Evolutionary conservation across 2,888 invertebrate genomes (phyloP).

Genomic region (Phaonia tiefii): DNA sequence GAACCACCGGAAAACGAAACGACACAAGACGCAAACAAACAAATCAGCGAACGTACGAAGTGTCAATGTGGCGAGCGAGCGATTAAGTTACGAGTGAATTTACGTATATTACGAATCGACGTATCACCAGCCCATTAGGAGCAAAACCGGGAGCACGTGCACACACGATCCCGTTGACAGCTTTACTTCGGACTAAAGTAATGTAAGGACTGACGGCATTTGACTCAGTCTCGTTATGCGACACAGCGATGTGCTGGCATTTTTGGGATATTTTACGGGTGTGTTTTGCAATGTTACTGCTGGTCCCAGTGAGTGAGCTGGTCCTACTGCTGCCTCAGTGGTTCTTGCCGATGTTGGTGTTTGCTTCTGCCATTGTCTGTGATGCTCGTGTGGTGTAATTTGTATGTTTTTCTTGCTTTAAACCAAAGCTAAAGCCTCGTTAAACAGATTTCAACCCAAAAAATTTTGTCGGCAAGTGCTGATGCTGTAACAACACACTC

Average conservation of each 20-base stretch:
- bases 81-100: conserved; percentile 40
- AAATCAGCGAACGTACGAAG: conserved; percentile 42
- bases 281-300: conserved; percentile 44
- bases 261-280: conserved; percentile 56
- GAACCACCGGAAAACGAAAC: conserved; percentile 25
- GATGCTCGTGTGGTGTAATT: conserved; percentile 59
- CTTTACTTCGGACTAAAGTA: conserved; percentile 66
- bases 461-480: conserved; percentile 17
- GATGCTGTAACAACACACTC: conserved; percentile 45
- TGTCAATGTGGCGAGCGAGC: conserved; percentile 33
- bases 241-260: conserved; percentile 61
- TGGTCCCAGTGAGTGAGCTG: conserved; percentile 35
- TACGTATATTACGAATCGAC: conserved; percentile 25
- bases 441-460: conserved; percentile 43
- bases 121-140: conserved; percentile 28
- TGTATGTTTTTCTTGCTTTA: conserved; percentile 40
- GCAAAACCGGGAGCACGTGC: conserved; percentile 42
- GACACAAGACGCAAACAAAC: conserved; percentile 15
- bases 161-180: conserved; percentile 66
- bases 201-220: conserved; percentile 65
- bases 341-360: conserved; percentile 17
- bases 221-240: conserved; percentile 64
- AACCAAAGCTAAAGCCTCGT: conserved; percentile 48
- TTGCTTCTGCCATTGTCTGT: conserved; percentile 39
- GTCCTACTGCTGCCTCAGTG: background rate